These are phyloP conservation scores for Chaenogobius annularis DNA, from an alignment of 2,113 vertebrate species.

Conservation along the genomic window DNA sequence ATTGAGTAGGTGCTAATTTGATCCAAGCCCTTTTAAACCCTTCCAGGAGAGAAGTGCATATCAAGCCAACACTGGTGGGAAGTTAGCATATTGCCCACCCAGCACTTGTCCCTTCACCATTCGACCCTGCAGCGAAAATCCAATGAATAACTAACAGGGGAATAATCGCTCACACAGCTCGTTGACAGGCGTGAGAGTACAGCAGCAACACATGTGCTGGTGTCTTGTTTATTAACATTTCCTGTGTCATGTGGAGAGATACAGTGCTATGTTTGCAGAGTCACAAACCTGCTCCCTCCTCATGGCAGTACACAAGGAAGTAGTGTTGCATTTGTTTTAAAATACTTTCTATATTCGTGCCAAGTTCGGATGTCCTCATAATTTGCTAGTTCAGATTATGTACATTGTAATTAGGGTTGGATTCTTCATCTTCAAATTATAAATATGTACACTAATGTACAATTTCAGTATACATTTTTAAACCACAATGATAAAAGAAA, in stretches of 20 bases:
- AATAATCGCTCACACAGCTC: constrained; percentile 63
- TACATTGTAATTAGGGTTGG: background rate
- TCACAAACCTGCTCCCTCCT: background rate
- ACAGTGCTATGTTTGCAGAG: constrained; percentile 42
- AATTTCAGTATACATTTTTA: background rate
- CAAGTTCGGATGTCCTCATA: background rate
- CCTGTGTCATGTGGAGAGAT: constrained; percentile 39
- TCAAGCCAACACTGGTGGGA: constrained; percentile 37
- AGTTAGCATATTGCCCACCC: constrained; percentile 42
- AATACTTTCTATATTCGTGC: background rate
- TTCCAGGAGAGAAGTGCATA: constrained; percentile 53
- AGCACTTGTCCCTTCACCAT: constrained; percentile 29
- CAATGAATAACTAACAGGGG: constrained; percentile 72
- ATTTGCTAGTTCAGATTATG: background rate
- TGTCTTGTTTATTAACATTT: constrained; percentile 63
- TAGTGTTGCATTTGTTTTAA: background rate
- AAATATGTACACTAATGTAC: background rate
- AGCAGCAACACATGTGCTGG: constrained; percentile 11
- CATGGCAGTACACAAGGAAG: background rate
- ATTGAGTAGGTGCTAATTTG: constrained; percentile 63
- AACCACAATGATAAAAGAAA: too few species aligned
- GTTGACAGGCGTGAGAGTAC: constrained; percentile 30
- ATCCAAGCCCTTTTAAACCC: constrained; percentile 30
- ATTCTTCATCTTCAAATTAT: background rate
- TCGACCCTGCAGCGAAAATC: constrained; percentile 52